Base-by-base conservation (phyloP, 2,113 vertebrate genomes). In the Hypocryptadius cinnamomeus region DNA sequence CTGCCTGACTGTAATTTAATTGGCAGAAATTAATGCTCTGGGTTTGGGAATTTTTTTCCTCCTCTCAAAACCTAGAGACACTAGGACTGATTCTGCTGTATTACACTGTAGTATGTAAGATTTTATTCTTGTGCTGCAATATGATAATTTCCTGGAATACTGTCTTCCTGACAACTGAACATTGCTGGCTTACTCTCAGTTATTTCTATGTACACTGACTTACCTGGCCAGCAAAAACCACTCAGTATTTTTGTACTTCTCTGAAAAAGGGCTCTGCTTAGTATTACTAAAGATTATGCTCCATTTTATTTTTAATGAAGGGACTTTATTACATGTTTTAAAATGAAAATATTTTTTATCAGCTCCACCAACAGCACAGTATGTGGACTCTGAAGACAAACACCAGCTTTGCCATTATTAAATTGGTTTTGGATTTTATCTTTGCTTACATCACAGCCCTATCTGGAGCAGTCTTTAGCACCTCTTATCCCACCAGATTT, bases 1-100 rank as follows among this genome's bases (percentile, higher is more conserved):
- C 96, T 96, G 96, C 90, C 92, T 95, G 76, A 93, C 93, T 96
- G 80, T 86, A 95, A 94, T 95, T 94, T 93, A 93, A 95, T 94
- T 96, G 95, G 95, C 96, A 96, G 88, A 94, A 96, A 83, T 76
- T 93, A 96, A 93, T 96, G 79, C 93, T 93, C 77, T 3, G 64
- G n/a, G 76, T 80, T 91, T 70, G 59, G 37, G 74, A 37, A 72
- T 85, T 83, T 92, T 95, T 96, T 78, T 68, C 53, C 39, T 87
- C 23, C 2, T 2, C 81, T 94, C 70, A 82, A 76, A 94, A 92
- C 63, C 69, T 54, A 83, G 68, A 90, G 30, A 24, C 79, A 68
- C 33, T 28, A 48, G 72, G 72, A 74, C 76, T 88, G 63, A 94
- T 88, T 59, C 50, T 80, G 28, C 79, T 72, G 42, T 44, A 64